Evolutionary conservation across 2,113 vertebrate genomes (phyloP), one percentile per base, ranked within the genome.

Genomic region (Perca fluviatilis): DNA sequence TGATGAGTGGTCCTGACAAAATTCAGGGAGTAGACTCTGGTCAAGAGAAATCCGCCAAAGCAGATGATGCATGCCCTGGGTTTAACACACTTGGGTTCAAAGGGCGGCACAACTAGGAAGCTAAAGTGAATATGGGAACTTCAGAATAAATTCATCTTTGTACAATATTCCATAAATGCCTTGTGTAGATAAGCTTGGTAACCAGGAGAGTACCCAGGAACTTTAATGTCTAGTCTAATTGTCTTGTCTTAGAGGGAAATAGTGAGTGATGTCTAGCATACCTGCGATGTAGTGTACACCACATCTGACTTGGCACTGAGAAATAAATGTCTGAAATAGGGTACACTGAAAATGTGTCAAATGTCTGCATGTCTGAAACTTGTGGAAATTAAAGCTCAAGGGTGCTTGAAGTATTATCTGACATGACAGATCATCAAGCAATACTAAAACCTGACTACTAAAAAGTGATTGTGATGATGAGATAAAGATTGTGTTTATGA

Each of bases 1-100:
- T 70, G 47, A 74, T 85, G 86, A 88, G 69, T 68, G 79, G 90
- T 79, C 61, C 67, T 43, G 49, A 78, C 50, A 87, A 74, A 73
- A 82, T 77, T 74, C 70, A 79, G 77, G 77, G 82, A 58, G 81
- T 88, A 87, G 58, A 82, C 79, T 62, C 40, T 70, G 40, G 76
- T 86, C 30, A 49, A 63, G 25, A 65, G 27, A 80, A 56, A 79
- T 73, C 61, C 47, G 14, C 19, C 65, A 66, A 84, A 50, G 62
- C 30, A 60, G 67, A 71, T 77, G 50, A 64, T 78, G 64, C 63
- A 64, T 78, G 61, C 60, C 30, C 58, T 66, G 73, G 57, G 25
- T 66, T 80, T 40, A 74, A 53, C 50, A 66, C 33, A 61, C 43
- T 40, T 64, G 54, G 33, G 33, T 61, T 70, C 4, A 73, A 73